Percentiles rank a stretch among this genome's conserved stretches.
Conservation (phyloP, 1,140 invertebrate genomes). For the Ctenoplectra terminalis region DNA sequence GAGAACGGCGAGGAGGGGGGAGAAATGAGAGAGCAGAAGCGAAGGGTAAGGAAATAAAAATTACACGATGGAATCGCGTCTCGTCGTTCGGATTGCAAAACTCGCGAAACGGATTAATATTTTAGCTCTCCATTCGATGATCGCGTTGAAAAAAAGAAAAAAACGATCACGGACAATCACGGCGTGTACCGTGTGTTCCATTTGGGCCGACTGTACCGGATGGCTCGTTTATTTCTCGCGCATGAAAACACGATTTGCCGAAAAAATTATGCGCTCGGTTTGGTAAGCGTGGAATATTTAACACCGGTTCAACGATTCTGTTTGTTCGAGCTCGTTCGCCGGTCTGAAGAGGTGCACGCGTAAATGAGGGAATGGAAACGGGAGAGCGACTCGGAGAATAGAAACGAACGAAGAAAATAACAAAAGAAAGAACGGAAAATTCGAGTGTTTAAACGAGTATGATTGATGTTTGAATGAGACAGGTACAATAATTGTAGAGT, state of each 20-base stretch:
- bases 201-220: neutral
- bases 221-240: conserved; percentile 13
- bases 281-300: conserved; percentile 8
- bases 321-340: neutral
- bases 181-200: neutral
- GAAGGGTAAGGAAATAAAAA: neutral
- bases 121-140: conserved; percentile 26
- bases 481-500: neutral
- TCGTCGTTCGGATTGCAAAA: neutral
- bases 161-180: neutral
- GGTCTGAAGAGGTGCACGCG: neutral
- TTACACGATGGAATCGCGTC: neutral
- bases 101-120: conserved; percentile 47
- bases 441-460: neutral
- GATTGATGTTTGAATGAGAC: no score
- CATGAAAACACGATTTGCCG: conserved; percentile 5
- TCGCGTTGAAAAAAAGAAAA: neutral
- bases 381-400: no score
- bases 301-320: neutral
- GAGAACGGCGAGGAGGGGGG: conserved; percentile 12
- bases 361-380: neutral
- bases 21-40: neutral
- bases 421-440: neutral
- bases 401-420: neutral
- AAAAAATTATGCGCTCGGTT: conserved; percentile 18